Base-by-base conservation (phyloP, 2,113 vertebrate genomes). In the Redunca redunca region DNA sequence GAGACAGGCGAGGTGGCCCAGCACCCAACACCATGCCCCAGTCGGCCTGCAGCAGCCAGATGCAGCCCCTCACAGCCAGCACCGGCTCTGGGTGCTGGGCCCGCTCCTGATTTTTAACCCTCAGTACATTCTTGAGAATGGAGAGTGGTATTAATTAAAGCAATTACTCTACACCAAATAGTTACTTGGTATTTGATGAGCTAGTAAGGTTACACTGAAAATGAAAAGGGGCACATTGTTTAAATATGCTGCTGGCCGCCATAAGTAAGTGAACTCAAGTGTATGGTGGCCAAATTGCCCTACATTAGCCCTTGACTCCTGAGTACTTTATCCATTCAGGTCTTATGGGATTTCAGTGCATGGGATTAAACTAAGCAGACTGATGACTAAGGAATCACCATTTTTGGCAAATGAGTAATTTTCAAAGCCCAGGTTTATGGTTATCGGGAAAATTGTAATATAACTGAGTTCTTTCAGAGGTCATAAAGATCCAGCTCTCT, bases 71-170 rank as follows among this genome's bases (percentile, higher is more conserved):
- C 12, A 30, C 58, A 60, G 26, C 58, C 12, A 28, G 26, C 58
- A 60, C 26, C 1, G 1, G 58, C 58, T 60, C 58, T 0, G 0
- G 58, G 58, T 0, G 10, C 3, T 0, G 25, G 57, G 57, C 57
- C 25, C 0, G 10, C 25, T 25, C 25, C 57, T 58, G 53, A 43
- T 62, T 71, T 91, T 30, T 53, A 64, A 53, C 78, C 58, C 28
- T 50, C 33, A 48, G 53, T 43, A 43, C 25, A 43, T 67, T 88
- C 43, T 78, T 94, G 88, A 67, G n/a, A 85, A 30, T n/a, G 71
- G 55, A 36, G 50, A 83, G 25, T 74, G 8, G 0, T 64, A 21
- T 11, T 67, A 25, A 95, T 11, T 67, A 25, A 95, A 85, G 81
- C 53, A 40, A 19, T 55, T 64, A 9, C 48, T 74, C 26, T 52